phyloP scores from a whole-genome alignment of 2,797 vertebrate species.

The Onychomys leucogaster region DNA sequence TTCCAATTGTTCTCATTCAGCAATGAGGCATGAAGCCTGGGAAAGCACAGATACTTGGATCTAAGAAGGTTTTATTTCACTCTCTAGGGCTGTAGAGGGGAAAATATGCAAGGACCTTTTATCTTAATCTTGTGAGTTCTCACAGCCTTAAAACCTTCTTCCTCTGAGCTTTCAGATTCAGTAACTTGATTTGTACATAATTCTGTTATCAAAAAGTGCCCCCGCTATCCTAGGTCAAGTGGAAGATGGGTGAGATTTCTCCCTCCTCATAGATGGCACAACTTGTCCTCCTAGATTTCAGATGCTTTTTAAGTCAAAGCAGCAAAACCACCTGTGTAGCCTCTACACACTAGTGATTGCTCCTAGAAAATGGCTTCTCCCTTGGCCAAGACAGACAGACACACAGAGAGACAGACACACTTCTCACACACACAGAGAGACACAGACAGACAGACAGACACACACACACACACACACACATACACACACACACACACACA shows the following conservation, averaged over 20 bases:
- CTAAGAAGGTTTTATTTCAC: slow-evolving; percentile 83
- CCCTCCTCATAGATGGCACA: neutral
- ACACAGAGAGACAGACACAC: neutral
- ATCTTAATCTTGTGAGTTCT: slow-evolving; percentile 57
- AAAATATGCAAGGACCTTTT: slow-evolving; percentile 64
- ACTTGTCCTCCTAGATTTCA: neutral
- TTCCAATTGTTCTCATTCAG: slow-evolving; percentile 86
- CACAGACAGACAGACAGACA: neutral
- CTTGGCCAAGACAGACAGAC: neutral
- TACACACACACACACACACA: neutral
- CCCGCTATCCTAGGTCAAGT: neutral
- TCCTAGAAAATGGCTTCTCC: neutral
- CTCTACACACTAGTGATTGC: neutral
- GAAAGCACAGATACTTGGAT: slow-evolving; percentile 79
- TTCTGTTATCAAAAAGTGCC: slow-evolving; percentile 48
- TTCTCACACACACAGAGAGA: neutral
- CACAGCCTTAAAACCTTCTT: slow-evolving; percentile 31
- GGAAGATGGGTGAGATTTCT: neutral
- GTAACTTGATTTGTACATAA: slow-evolving; percentile 56
- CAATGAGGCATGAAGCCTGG: slow-evolving; percentile 84
- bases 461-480: neutral
- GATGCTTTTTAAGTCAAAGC: neutral
- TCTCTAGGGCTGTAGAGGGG: slow-evolving; percentile 53
- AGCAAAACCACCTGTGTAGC: neutral
- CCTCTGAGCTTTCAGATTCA: slow-evolving; percentile 34